Base-by-base conservation (phyloP, 2,888 invertebrate species). In the Nemoura dubitans region DNA sequence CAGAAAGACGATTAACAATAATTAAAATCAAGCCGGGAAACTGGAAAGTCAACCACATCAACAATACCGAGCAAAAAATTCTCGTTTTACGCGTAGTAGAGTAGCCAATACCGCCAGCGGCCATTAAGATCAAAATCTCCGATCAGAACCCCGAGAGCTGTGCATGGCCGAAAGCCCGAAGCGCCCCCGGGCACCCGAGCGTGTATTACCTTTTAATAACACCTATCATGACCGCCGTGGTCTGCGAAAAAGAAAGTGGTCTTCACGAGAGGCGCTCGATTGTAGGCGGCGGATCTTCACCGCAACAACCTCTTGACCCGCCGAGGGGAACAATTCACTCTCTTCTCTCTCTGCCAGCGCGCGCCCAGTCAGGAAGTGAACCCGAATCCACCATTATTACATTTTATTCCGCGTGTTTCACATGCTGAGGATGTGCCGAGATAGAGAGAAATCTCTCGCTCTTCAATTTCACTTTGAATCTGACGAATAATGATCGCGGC, bases 381-480 rank as follows among this genome's bases (percentile, higher is more conserved):
- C 26, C 28, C 26, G 78, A 78, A 78, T 59, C 59, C 59, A 21
- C 59, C 21, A 59, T 59, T 59, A 59, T 59, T 59, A 59, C 59
- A 59, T 59, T 59, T 59, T 59, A 59, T 59, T 59, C 59, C n/a
- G 14, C 59, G 59, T 59, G 26, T 78, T 27, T 78, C 78, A 78
- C 78, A 78, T 78, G 78, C 26, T 7, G 14, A 14, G n/a, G n/a
- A n/a, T n/a, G n/a, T 78, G 78, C 27, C 25, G 3, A 78, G 78
- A 26, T 26, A 36, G 14, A 78, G 78, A 78, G 78, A 78, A 78
- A 78, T 78, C 28, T 78, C 78, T 26, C 78, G 5, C 28, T 78
- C 78, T 26, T 26, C 59, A 59, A 78, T 78, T 78, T 78, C 78
- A 78, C 78, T 78, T 78, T 78, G 78, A 26, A 78, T 78, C 14